Percentiles rank a stretch among this genome's conserved stretches.
Evolutionary conservation across 1,140 invertebrate species (phyloP).

Genomic region (Planococcus citri): DNA sequence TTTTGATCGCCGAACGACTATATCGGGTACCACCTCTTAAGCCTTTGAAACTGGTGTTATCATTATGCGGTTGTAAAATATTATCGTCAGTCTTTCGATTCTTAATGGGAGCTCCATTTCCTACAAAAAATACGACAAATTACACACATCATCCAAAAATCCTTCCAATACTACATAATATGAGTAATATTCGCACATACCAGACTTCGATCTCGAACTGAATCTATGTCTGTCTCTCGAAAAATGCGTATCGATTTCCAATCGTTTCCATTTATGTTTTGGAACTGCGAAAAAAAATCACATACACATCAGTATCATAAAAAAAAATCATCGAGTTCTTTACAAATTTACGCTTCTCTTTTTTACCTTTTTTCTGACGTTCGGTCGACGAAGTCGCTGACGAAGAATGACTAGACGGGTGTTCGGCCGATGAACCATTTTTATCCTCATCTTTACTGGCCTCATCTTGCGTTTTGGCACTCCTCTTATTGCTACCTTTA

Average conservation of each 20-base stretch:
- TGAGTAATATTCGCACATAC: background rate
- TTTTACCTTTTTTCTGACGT: slow-evolving; percentile 15
- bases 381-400: slow-evolving; percentile 9
- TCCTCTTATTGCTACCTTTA: background rate
- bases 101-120: slow-evolving; percentile 24
- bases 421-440: background rate
- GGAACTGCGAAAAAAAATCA: slow-evolving; percentile 37
- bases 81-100: slow-evolving; percentile 23
- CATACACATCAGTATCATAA: too few species aligned
- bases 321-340: background rate
- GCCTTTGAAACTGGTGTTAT: background rate
- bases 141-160: background rate
- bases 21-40: slow-evolving; percentile 6
- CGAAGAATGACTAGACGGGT: slow-evolving; percentile 15
- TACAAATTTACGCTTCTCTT: background rate
- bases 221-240: background rate
- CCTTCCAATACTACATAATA: background rate
- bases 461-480: background rate
- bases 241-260: slow-evolving; percentile 46
- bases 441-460: background rate
- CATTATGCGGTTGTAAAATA: background rate
- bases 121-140: background rate
- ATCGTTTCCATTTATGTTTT: slow-evolving; percentile 63
- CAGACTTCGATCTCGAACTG: background rate
- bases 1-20: slow-evolving; percentile 16